phyloP scores from a whole-genome alignment of 2,113 vertebrate species.

The Xiphophorus couchianus region DNA sequence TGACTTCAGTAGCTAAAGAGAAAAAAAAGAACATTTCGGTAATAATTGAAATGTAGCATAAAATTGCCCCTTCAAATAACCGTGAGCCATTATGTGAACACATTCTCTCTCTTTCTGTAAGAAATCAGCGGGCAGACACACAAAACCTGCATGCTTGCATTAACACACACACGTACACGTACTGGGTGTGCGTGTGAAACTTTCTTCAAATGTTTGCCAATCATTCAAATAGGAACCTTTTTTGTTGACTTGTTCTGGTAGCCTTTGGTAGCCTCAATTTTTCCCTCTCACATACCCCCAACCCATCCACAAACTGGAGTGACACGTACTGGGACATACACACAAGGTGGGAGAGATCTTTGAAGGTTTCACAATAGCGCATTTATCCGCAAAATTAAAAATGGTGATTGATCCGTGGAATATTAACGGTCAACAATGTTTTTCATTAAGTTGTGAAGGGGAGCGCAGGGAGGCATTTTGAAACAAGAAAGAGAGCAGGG shows the following conservation, averaged over 20 bases:
- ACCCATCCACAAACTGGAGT: slow-evolving; percentile 52
- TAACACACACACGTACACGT: slow-evolving; percentile 29
- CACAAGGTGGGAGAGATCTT: slow-evolving; percentile 78
- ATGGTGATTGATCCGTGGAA: slow-evolving; percentile 90
- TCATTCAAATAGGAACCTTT: slow-evolving; percentile 60
- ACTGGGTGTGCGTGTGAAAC: too few species aligned
- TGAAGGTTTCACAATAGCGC: slow-evolving; percentile 79
- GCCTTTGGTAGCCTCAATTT: slow-evolving; percentile 69
- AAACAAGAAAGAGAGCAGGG: slow-evolving; percentile 78
- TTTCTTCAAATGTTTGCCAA: slow-evolving; percentile 48
- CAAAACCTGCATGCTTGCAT: slow-evolving; percentile 31
- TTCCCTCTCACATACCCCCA: slow-evolving; percentile 45
- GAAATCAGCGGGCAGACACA: slow-evolving; percentile 58
- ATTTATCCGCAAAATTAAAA: slow-evolving; percentile 88
- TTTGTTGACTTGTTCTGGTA: slow-evolving; percentile 59
- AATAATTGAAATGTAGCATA: slow-evolving; percentile 99
- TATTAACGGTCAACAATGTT: slow-evolving; percentile 91
- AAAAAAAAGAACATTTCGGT: slow-evolving; percentile 92
- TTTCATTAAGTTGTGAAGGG: slow-evolving; percentile 91
- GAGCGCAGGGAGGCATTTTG: slow-evolving; percentile 70
- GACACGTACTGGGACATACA: slow-evolving; percentile 38
- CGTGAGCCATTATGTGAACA: slow-evolving; percentile 93
- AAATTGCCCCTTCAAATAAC: slow-evolving; percentile 99
- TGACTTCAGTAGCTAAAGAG: slow-evolving; percentile 89
- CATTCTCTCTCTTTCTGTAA: slow-evolving; percentile 85